phyloP scores from a whole-genome alignment of 2,888 invertebrate genomes.

The Hanleya hanleyi region DNA sequence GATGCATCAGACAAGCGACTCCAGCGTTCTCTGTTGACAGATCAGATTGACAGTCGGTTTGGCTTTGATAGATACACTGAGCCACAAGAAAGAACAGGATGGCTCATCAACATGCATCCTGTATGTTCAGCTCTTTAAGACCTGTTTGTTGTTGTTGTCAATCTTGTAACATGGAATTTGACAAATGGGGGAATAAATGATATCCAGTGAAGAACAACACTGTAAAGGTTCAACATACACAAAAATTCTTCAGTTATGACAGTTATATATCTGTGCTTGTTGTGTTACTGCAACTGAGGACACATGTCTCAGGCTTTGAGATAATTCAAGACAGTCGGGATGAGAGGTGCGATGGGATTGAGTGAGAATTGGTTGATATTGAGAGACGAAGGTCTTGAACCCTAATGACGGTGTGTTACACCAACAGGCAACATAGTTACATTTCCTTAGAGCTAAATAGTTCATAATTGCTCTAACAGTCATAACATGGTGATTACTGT shows the following conservation, averaged over 20 bases:
- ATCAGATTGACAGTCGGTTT: slow-evolving; percentile 92
- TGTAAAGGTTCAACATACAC: neutral
- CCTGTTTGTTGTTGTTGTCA: too few relatives aligned
- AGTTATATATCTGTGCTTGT: neutral
- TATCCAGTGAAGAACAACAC: neutral
- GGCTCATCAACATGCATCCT: slow-evolving; percentile 96
- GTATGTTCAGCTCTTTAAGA: slow-evolving; percentile 79
- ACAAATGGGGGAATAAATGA: neutral
- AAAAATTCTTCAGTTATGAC: neutral
- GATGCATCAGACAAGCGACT: slow-evolving; percentile 68
- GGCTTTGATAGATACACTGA: slow-evolving; percentile 94
- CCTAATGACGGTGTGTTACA: too few relatives aligned
- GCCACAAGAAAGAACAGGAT: slow-evolving; percentile 88
- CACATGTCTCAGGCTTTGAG: too few relatives aligned
- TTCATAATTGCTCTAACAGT: too few relatives aligned
- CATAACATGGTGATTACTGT: too few relatives aligned
- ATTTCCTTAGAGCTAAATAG: too few relatives aligned
- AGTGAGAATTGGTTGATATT: too few relatives aligned
- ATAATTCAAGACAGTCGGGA: too few relatives aligned
- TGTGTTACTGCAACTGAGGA: too few relatives aligned
- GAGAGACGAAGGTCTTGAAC: too few relatives aligned
- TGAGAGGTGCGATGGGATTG: too few relatives aligned
- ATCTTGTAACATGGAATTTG: neutral
- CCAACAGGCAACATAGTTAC: too few relatives aligned
- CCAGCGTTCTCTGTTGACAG: slow-evolving; percentile 77